Conservation (phyloP, 2,888 invertebrate species). For the Gymnocheta viridis region DNA sequence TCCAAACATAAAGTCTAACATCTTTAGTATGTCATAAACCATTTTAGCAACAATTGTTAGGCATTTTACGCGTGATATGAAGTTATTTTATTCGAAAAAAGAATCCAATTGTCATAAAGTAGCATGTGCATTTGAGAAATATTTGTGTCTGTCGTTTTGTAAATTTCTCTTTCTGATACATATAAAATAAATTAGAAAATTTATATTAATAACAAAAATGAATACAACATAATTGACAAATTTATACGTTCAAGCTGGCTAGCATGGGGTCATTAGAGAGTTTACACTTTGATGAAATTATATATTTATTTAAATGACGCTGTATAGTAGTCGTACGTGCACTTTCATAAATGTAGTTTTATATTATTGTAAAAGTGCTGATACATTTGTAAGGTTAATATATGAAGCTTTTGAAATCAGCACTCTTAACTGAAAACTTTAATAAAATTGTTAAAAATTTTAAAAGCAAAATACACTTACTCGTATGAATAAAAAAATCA, state of each 20-base stretch:
- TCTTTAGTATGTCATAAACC: not conserved
- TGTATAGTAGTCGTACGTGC: not conserved
- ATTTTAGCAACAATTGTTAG: slow-evolving; percentile 1
- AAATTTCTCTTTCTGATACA: not conserved
- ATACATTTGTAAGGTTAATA: not conserved
- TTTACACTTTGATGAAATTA: slow-evolving; percentile 22
- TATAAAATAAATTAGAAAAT: slow-evolving; percentile 23
- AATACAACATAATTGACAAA: slow-evolving; percentile 27
- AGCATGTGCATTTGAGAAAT: slow-evolving; percentile 48
- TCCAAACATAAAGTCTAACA: not conserved
- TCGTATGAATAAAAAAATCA: too few relatives aligned
- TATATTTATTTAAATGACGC: not conserved
- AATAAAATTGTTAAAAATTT: not conserved
- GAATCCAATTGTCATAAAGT: slow-evolving; percentile 29
- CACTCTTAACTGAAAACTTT: not conserved
- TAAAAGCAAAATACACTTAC: too few relatives aligned
- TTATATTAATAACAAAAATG: slow-evolving; percentile 1
- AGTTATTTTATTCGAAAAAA: not conserved
- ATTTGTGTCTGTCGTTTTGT: not conserved
- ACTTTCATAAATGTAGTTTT: not conserved
- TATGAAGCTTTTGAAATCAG: not conserved
- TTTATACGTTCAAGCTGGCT: not conserved
- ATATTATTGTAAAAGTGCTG: not conserved
- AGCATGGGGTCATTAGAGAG: slow-evolving; percentile 20
- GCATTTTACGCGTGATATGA: slow-evolving; percentile 5